Base-by-base conservation (phyloP, 2,113 vertebrate genomes). In the Sarotherodon lohbergeri region DNA sequence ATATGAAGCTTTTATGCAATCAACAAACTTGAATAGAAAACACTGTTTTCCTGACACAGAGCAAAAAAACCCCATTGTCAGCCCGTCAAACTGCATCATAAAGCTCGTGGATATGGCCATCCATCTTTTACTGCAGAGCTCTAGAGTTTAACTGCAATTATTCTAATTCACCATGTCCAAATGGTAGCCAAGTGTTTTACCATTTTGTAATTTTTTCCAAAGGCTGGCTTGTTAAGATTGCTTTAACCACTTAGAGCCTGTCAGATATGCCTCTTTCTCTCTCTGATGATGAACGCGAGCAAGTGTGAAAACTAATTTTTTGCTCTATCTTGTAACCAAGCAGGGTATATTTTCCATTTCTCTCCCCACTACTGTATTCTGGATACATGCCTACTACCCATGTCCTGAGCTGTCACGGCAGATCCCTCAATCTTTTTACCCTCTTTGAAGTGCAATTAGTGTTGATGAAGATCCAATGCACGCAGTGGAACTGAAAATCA, bases 381-480 rank as follows among this genome's bases (percentile, higher is more conserved):
- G 87, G 88, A 86, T 12, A 59, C 82, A 34, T 80, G 90, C 91
- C 91, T 36, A 41, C 84, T 7, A 78, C 84, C 71, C 86, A n/a
- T 85, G 92, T 92, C 88, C 80, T 83, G 50, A 90, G 86, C 89
- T 71, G 85, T 90, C 91, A 88, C 16, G n/a, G 57, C 11, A 7
- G 59, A 88, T 93, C 91, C 52, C 48, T 90, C 85, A 80, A 90
- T 90, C 83, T 27, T 86, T 50, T 82, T 46, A 34, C 73, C 61
- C 68, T 57, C 89, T 92, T 91, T 92, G 86, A 93, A 91, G 93
- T 73, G 82, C 90, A 90, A 93, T 93, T 92, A 81, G 55, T 36
- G 9, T 9, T 29, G 85, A 94, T 89, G 93, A 92, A 93, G 94
- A 94, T 92, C 90, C 84, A 87, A 84, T 82, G 92, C 73, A 29